phyloP scores from a whole-genome alignment of 2,888 invertebrate genomes.

The Pheosia tremula region DNA sequence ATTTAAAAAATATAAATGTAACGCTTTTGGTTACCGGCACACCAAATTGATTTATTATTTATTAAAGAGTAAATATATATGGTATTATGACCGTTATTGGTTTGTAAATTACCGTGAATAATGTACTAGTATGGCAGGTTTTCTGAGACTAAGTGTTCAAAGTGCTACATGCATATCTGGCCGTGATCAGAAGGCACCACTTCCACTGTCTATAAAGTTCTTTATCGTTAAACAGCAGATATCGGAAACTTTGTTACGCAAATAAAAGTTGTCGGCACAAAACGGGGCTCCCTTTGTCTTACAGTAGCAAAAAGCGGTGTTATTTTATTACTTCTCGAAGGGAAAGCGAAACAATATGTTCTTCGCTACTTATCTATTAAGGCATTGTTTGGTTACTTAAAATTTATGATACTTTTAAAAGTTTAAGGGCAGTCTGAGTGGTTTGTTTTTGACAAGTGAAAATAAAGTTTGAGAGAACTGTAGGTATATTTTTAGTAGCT shows the following conservation, averaged over 20 bases:
- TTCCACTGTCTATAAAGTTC: slow-evolving; percentile 29
- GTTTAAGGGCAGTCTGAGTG: not conserved
- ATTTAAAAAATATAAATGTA: no score
- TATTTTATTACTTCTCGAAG: slow-evolving; percentile 17
- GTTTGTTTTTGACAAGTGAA: not conserved
- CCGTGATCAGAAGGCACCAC: not conserved
- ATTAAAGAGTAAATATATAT: no score
- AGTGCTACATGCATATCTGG: not conserved
- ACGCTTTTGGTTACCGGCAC: no score
- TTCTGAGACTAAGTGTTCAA: no score
- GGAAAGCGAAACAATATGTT: slow-evolving; percentile 1
- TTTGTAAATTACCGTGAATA: no score
- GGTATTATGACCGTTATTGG: no score
- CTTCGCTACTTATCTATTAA: not conserved
- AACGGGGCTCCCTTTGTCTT: slow-evolving; percentile 33
- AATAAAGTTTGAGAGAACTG: not conserved
- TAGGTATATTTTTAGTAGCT: no score
- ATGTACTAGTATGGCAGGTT: no score
- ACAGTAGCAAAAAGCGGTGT: slow-evolving; percentile 19
- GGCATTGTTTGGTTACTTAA: not conserved
- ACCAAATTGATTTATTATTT: no score
- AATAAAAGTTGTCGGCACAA: slow-evolving; percentile 41
- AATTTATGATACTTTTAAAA: slow-evolving; percentile 1
- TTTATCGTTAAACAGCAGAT: slow-evolving; percentile 41
- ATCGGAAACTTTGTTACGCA: slow-evolving; percentile 41